Evolutionary conservation across 2,888 invertebrate species (phyloP), one percentile per base, ranked within the genome.

Genomic region (Tromatobia lineatoria): DNA sequence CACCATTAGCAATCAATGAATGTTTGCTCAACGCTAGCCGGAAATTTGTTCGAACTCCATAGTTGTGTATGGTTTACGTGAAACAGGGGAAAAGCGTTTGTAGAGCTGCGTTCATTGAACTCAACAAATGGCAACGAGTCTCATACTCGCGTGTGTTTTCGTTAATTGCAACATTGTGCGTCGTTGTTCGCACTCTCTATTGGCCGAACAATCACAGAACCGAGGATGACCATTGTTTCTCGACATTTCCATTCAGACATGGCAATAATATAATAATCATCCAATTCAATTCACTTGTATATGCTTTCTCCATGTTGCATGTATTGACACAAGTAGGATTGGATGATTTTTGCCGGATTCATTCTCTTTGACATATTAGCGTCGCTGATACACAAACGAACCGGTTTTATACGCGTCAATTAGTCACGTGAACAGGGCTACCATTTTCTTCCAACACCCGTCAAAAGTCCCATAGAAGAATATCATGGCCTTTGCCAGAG

Each of bases 1-100:
- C 83, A 34, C 80, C 80, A 84, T 84, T 84, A 84, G 83, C 80
- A 84, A 84, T 84, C 83, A 84, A 84, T 84, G 80, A 74, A 77
- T 84, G 83, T 84, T 84, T 77, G 80, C 77, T 84, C 77, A 74
- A 84, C 66, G 47, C 73, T 77, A 74, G 76, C 25, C 38, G 77
- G 52, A 71, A 57, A 80, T 76, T 80, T 75, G 66, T 83, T 54
- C 59, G 45, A 34, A 29, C 59, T 59, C 34, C 70, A 52, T 70
- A 57, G 69, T 73, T 45, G 50, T 59, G 25, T 67, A 76, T 18
- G 18, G 69, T 59, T n/a, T 18, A 20, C 45, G 57, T 71, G 3
- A 29, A 69, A 69, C 54, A 47, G 45, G 52, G 15, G 69, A 76
- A 76, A 47, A 67, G 29, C 29, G 15, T 45, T 52, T 29, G 77